phyloP scores from a whole-genome alignment of 1,140 invertebrate species.

The Euglossa dilemma region DNA sequence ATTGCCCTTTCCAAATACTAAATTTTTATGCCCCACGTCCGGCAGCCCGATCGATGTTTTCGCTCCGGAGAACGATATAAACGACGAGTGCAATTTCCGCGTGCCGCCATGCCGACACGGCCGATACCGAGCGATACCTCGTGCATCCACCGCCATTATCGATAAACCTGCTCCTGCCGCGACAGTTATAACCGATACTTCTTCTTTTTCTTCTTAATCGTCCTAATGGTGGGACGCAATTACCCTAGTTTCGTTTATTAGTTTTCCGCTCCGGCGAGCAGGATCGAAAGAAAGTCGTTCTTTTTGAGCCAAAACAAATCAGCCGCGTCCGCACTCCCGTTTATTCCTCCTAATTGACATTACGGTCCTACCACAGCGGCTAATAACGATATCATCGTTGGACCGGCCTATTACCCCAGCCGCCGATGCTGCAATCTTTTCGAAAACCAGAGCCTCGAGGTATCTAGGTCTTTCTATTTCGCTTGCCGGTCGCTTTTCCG shows the following conservation, averaged over 20 bases:
- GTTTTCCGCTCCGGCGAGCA: constrained; percentile 2
- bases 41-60: neutral
- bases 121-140: neutral
- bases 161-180: neutral
- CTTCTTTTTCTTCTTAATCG: constrained; percentile 48
- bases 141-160: neutral
- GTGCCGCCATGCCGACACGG: neutral
- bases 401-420: no score
- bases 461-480: no score
- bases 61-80: neutral
- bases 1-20: neutral
- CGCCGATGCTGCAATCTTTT: no score
- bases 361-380: neutral
- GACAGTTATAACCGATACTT: constrained; percentile 38
- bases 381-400: neutral
- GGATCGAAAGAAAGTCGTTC: constrained; percentile 19
- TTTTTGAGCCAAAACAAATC: constrained; percentile 9
- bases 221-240: constrained; percentile 35
- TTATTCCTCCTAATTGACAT: constrained; percentile 9
- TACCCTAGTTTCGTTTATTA: constrained; percentile 53
- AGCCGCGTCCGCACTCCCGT: neutral
- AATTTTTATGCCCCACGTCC: neutral
- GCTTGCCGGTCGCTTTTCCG: neutral
- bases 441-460: neutral
- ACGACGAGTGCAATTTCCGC: no score